phyloP scores from a whole-genome alignment of 2,113 vertebrate genomes.

The Malaclemys terrapin region DNA sequence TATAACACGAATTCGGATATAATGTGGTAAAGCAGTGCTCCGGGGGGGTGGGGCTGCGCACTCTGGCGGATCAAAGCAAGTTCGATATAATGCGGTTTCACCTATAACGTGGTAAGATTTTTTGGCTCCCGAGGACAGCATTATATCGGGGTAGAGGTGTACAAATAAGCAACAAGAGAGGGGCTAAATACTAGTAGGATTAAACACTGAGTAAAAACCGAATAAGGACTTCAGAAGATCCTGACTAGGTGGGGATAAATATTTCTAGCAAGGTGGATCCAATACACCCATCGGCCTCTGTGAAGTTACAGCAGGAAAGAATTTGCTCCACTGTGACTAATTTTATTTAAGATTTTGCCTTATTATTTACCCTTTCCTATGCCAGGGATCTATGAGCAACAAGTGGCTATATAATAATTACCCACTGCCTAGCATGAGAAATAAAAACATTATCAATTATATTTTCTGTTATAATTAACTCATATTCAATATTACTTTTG shows the following conservation, averaged over 20 bases:
- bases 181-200: background rate
- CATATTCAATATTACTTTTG: fast-evolving
- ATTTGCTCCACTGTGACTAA: fast-evolving
- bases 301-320: background rate
- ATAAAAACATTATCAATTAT: background rate
- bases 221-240: background rate
- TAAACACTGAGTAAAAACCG: background rate
- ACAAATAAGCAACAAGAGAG: background rate
- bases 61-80: no score
- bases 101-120: no score
- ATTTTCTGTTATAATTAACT: background rate
- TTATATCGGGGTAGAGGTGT: no score
- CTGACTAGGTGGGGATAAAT: background rate
- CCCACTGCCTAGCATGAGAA: background rate
- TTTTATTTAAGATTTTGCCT: background rate
- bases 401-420: background rate
- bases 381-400: background rate
- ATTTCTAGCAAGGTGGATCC: background rate
- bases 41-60: no score
- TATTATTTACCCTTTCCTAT: background rate
- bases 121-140: no score
- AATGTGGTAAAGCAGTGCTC: no score
- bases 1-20: no score
- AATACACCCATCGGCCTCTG: background rate
- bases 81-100: no score